A percentile compares a stretch with the other conserved stretches of the same genome.
Conservation (phyloP, 2,888 invertebrate genomes). For the Tipula unca region DNA sequence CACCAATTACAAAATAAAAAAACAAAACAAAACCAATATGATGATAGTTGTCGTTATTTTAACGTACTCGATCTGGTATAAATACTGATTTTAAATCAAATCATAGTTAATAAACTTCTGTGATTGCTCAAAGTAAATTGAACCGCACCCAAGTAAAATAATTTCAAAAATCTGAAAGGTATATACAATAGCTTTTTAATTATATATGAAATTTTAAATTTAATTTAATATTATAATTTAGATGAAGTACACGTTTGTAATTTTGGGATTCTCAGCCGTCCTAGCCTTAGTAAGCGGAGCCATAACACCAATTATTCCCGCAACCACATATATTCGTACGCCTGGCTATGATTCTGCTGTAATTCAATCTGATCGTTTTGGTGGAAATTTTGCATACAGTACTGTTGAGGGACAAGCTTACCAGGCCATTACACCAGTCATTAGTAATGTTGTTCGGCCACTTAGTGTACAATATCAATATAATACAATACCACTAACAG, state of each 20-base stretch:
- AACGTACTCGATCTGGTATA: not conserved
- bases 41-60: not conserved
- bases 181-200: not conserved
- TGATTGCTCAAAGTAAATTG: not conserved
- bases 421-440: conserved; percentile 40
- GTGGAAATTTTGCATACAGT: conserved; percentile 49
- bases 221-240: not conserved
- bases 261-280: conserved; percentile 20
- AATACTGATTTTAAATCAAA: not conserved
- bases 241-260: conserved; percentile 24
- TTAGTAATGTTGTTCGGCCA: conserved; percentile 28
- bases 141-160: not conserved
- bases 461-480: conserved; percentile 15
- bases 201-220: not conserved
- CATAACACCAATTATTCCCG: conserved; percentile 25
- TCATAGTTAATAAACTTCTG: not conserved
- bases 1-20: not conserved
- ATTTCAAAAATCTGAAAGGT: not conserved
- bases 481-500: conserved; percentile 14
- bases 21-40: not conserved
- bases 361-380: conserved; percentile 45
- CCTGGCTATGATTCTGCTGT: conserved; percentile 46
- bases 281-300: conserved; percentile 21
- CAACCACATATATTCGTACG: conserved; percentile 33
- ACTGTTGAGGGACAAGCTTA: conserved; percentile 47